Conservation (phyloP, 1,140 invertebrate species). For the Rhizoglyphus robini region DNA sequence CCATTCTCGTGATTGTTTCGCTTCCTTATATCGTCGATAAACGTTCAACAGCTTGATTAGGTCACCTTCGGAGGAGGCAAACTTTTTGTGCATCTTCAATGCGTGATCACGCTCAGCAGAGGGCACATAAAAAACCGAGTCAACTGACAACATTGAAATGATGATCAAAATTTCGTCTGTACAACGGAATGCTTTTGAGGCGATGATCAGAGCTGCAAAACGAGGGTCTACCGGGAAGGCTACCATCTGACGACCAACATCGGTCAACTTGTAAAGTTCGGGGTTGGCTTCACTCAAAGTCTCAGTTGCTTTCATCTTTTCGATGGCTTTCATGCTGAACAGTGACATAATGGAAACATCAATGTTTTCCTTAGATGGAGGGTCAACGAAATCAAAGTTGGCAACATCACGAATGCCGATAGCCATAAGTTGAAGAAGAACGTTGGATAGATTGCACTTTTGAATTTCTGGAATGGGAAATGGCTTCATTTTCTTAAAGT, state of each 20-base stretch:
- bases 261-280: conserved; percentile 50
- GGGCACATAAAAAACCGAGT: conserved; percentile 35
- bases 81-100: conserved; percentile 55
- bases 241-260: conserved; percentile 67
- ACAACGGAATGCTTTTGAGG: conserved; percentile 46
- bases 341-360: not conserved
- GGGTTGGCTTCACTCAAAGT: not conserved
- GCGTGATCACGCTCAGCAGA: conserved; percentile 48
- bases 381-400: conserved; percentile 81
- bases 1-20: conserved; percentile 66
- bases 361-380: conserved; percentile 50
- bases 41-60: conserved; percentile 83
- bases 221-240: conserved; percentile 81
- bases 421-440: conserved; percentile 65
- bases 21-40: conserved; percentile 58
- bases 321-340: conserved; percentile 4
- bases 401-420: conserved; percentile 60
- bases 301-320: not conserved
- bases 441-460: conserved; percentile 56
- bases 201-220: conserved; percentile 66
- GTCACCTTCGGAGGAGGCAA: conserved; percentile 73
- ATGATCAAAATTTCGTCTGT: conserved; percentile 64
- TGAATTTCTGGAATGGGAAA: conserved; percentile 74
- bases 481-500: conserved; percentile 53
- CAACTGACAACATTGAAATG: conserved; percentile 51